Evolutionary conservation across 2,113 vertebrate species (phyloP).

Genomic region (Henicopernis longicauda): DNA sequence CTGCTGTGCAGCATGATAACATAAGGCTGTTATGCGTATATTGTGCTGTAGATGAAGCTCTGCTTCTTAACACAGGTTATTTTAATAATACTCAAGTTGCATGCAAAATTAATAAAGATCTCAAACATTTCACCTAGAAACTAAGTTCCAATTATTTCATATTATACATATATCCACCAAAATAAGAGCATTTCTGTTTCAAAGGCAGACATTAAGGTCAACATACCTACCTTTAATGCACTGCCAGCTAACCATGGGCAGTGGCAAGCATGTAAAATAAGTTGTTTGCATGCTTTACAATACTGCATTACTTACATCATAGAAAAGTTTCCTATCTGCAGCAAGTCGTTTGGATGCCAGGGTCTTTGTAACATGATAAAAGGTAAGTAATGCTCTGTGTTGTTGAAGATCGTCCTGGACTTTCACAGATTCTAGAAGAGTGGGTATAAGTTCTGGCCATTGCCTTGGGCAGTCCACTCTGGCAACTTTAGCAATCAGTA

Average conservation of each 20-base stretch:
- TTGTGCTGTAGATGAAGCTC: background rate
- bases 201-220: background rate
- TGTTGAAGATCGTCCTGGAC: slow-evolving; percentile 87
- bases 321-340: slow-evolving; percentile 86
- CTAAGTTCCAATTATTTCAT: background rate
- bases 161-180: background rate
- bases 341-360: slow-evolving; percentile 88
- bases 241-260: background rate
- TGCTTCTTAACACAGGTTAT: background rate
- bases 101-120: background rate
- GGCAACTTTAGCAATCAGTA: slow-evolving; percentile 91
- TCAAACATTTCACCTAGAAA: background rate
- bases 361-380: slow-evolving; percentile 94
- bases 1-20: background rate
- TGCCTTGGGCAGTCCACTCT: slow-evolving; percentile 91
- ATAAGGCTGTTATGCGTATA: background rate
- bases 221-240: background rate
- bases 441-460: slow-evolving; percentile 93
- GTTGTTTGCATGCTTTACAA: background rate
- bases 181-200: background rate
- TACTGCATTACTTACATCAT: slow-evolving; percentile 79
- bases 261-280: background rate
- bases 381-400: slow-evolving; percentile 88
- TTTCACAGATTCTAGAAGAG: slow-evolving; percentile 89
- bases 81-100: background rate